Conservation (phyloP, 2,888 invertebrate species). For the Conistra vaccinii region DNA sequence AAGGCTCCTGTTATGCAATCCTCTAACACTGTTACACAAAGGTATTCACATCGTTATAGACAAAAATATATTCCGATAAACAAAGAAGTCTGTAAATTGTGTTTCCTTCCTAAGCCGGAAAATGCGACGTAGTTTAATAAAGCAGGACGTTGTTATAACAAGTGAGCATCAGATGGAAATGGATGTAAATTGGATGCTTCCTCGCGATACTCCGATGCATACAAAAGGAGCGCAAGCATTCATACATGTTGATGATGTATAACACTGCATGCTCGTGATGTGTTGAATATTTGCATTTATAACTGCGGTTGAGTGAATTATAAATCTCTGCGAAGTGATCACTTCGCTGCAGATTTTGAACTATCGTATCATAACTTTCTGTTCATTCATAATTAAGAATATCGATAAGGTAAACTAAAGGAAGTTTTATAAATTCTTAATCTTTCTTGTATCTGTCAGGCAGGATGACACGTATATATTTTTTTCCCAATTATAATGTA, state of each 20-base stretch:
- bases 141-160: conserved; percentile 39
- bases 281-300: conserved; percentile 19
- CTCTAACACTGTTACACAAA: background rate
- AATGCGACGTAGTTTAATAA: conserved; percentile 27
- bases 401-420: background rate
- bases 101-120: conserved; percentile 29
- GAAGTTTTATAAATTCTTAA: background rate
- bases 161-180: conserved; percentile 40
- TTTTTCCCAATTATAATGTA: too few relatives aligned
- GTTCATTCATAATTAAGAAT: background rate
- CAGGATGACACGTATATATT: too few relatives aligned
- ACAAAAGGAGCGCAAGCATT: conserved; percentile 18
- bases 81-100: conserved; percentile 46
- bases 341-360: background rate
- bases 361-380: too few relatives aligned
- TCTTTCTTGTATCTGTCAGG: background rate
- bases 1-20: background rate
- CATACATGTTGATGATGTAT: conserved; percentile 26
- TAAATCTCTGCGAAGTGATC: background rate
- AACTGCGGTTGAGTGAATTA: background rate
- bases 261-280: background rate
- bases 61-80: conserved; percentile 22
- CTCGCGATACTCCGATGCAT: conserved; percentile 43
- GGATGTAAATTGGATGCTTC: conserved; percentile 49
- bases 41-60: conserved; percentile 21